phyloP scores from a whole-genome alignment of 1,140 invertebrate species.

The Leptonema lineaticorne region DNA sequence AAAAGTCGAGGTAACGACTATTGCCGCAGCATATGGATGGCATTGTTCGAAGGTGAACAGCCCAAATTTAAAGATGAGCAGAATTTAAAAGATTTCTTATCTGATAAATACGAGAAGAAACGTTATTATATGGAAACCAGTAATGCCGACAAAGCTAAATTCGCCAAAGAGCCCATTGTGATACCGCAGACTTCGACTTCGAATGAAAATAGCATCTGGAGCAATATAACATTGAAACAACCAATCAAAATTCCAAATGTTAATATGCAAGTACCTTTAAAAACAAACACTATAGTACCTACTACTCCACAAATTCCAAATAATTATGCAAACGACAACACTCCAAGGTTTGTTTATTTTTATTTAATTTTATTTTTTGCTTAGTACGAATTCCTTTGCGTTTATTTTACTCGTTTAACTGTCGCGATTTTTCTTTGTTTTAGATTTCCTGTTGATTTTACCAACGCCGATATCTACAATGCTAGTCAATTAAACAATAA shows the following conservation, averaged over 20 bases:
- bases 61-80: slow-evolving; percentile 68
- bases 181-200: slow-evolving; percentile 3
- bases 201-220: slow-evolving; percentile 35
- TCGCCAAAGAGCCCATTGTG: slow-evolving; percentile 25
- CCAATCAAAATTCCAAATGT: background rate
- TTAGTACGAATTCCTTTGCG: background rate
- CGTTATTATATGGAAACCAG: slow-evolving; percentile 58
- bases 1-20: slow-evolving; percentile 91
- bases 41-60: slow-evolving; percentile 77
- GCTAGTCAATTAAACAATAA: slow-evolving; percentile 54
- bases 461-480: slow-evolving; percentile 56
- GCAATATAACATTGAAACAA: background rate
- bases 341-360: background rate
- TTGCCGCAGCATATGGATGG: slow-evolving; percentile 88
- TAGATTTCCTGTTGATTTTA: slow-evolving; percentile 57
- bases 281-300: background rate
- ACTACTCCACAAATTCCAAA: background rate
- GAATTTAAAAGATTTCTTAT: slow-evolving; percentile 87
- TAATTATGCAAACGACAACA: background rate
- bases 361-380: background rate
- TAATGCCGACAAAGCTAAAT: slow-evolving; percentile 9
- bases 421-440: slow-evolving; percentile 37
- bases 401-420: background rate
- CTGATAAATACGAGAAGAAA: slow-evolving; percentile 91
- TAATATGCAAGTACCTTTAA: background rate